A percentile compares a stretch with the other conserved stretches of the same genome.
phyloP scores from a whole-genome alignment of 2,888 invertebrate species.

The Cantharis flavilabris region DNA sequence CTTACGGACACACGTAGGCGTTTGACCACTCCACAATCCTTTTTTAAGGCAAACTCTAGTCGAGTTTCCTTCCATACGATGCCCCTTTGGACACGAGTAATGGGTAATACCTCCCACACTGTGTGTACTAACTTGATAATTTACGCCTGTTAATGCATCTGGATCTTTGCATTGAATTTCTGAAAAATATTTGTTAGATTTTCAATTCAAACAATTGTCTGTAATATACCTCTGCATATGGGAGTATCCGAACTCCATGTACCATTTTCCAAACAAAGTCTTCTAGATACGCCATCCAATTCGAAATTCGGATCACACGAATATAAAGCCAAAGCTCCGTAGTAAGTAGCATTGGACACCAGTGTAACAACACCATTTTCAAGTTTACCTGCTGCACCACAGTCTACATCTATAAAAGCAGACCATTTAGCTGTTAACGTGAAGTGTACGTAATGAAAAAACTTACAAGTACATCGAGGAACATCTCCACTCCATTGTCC shows the following conservation, averaged over 20 bases:
- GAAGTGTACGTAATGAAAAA: neutral
- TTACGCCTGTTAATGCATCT: constrained; percentile 63
- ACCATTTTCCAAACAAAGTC: constrained; percentile 85
- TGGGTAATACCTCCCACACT: constrained; percentile 80
- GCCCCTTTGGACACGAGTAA: constrained; percentile 83
- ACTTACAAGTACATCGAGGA: constrained; percentile 79
- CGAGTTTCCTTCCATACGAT: constrained; percentile 77
- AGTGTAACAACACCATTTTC: constrained; percentile 77
- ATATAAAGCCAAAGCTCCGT: constrained; percentile 83
- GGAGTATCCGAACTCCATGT: constrained; percentile 89
- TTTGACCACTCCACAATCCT: constrained; percentile 81
- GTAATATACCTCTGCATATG: constrained; percentile 70
- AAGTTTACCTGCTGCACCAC: constrained; percentile 74
- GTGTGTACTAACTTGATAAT: constrained; percentile 64
- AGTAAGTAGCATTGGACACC: constrained; percentile 86
- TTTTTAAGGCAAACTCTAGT: constrained; percentile 75
- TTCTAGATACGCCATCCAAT: constrained; percentile 79
- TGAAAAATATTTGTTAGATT: constrained; percentile 40
- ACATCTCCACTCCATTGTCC: constrained; percentile 85
- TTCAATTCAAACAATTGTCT: neutral
- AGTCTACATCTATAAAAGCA: constrained; percentile 75
- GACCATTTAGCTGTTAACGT: neutral
- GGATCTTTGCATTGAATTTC: constrained; percentile 82
- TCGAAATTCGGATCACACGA: constrained; percentile 82
- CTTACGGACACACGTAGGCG: constrained; percentile 82